A percentile compares a stretch with the other conserved stretches of the same genome.
Evolutionary conservation across 2,888 invertebrate species (phyloP).

Genomic region (Cephus pygmeus): DNA sequence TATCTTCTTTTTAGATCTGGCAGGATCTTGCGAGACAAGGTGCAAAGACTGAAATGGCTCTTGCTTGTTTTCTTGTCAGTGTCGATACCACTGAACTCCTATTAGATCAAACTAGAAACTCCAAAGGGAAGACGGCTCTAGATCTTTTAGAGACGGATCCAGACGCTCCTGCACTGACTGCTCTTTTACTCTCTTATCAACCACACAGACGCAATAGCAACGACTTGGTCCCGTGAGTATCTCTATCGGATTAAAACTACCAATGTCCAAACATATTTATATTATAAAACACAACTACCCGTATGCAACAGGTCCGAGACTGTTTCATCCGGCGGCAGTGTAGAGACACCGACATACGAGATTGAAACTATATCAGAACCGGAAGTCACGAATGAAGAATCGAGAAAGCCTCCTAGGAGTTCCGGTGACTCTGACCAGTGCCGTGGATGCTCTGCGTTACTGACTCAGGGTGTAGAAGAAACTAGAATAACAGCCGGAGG

Average conservation of each 20-base stretch:
- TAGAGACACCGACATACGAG: slow-evolving; percentile 30
- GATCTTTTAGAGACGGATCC: slow-evolving; percentile 70
- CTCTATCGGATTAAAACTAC: background rate
- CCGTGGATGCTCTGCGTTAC: slow-evolving; percentile 34
- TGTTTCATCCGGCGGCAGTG: slow-evolving; percentile 26
- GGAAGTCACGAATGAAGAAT: slow-evolving; percentile 26
- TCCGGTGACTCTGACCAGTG: slow-evolving; percentile 39
- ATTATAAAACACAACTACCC: background rate
- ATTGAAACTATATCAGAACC: slow-evolving; percentile 34
- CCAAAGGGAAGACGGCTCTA: slow-evolving; percentile 76
- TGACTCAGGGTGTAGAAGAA: slow-evolving; percentile 28
- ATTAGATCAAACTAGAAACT: slow-evolving; percentile 69
- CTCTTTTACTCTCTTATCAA: slow-evolving; percentile 69
- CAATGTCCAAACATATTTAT: background rate
- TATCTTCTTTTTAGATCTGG: slow-evolving; percentile 57
- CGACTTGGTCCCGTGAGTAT: slow-evolving; percentile 38
- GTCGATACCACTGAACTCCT: slow-evolving; percentile 46
- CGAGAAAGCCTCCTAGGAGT: slow-evolving; percentile 26
- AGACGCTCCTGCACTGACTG: slow-evolving; percentile 67
- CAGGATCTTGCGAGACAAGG: slow-evolving; percentile 57
- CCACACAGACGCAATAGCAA: slow-evolving; percentile 45
- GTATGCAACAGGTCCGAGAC: slow-evolving; percentile 31
- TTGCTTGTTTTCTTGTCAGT: slow-evolving; percentile 78
- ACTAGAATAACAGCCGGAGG: slow-evolving; percentile 40
- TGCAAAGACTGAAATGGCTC: slow-evolving; percentile 68